Evolutionary conservation across 2,888 invertebrate genomes (phyloP), one percentile per base, ranked within the genome.

Genomic region (Tetragonula carbonaria): DNA sequence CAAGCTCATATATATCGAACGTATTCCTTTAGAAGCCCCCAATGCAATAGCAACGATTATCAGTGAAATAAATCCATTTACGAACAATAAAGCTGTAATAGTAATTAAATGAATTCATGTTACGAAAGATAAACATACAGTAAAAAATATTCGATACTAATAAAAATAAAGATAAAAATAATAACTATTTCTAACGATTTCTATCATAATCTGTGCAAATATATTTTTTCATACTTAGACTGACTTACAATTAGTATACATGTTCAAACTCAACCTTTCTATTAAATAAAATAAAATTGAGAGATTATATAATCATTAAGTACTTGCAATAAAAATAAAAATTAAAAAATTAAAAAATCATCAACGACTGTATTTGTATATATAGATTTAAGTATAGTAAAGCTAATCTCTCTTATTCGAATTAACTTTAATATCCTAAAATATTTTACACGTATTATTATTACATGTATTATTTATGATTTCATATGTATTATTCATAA

Each of bases 1-100:
- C 23, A 97, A 94, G 68, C 96, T 95, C 96, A 97, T 96, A 91
- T 96, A 97, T 0, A 97, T 97, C 0, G 97, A 96, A 84, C 97
- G 95, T 51, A 97, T 95, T 0, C 97, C 97, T 95, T 97, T 97
- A 0, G 96, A 96, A 65, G 96, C 93, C 28, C 97, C 97, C 85
- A 97, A 95, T 16, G 95, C 95, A 2, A 96, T 91, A 0, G 96
- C 96, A 8, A 97, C 95, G 1, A 92, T 65, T 63, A 95, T n/a
- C 68, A 95, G 91, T 14, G 92, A 95, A 85, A 77, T 55, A 83
- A 94, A 95, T 18, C 91, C 91, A 3, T 88, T 82, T 8, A 92
- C 92, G 51, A 95, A 93, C 59, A 95, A 88, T 62, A 95, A 82
- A 55, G 92, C 95, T 95, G 88, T 62, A 91, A 8, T 4, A 33